Base-by-base conservation (phyloP, 1,140 invertebrate genomes). In the Drosophila sturtevanti region DNA sequence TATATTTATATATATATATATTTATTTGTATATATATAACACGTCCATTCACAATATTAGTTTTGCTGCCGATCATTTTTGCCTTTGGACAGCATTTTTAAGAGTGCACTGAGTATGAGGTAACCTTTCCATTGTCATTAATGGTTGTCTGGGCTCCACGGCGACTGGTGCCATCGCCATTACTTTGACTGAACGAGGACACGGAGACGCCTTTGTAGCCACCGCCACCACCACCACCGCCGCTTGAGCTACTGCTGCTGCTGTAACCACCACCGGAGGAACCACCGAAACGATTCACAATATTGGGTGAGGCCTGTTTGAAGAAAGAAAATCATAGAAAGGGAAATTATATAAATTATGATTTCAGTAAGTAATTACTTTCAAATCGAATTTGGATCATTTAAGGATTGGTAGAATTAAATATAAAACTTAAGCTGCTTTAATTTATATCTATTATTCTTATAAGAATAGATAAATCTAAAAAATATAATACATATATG, bases 111-210 rank as follows among this genome's bases (percentile, higher is more conserved):
- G 93, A 94, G 72, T 95, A 95, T 63, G 93, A 93, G 31, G 93
- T 94, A 54, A 96, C 91, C 79, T 94, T 94, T 79, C 95, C 95
- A 77, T 96, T 95, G 70, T 96, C 94, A 75, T 96, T 95, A 52
- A 96, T 93, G 2, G 94, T 93, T 7, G 95, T 95, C 37, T 94
- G 93, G 1, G 95, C 93, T 18, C 92, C 90, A 66, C 95, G 94
- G 51, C 91, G 92, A 16, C 90, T 93, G 38, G 91, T 87, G 21
- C 92, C 91, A 62, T 94, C 93, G 21, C 95, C 95, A 79, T 95
- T 93, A 1, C 93, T 93, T 1, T 92, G 93, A 51, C 94, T 93
- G 31, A 93, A 94, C 10, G 95, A 95, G 1, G 94, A 95, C n/a
- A 94, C 93, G 18, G 94, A 95, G 18, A 95, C 94, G 60, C 94